Percentiles rank a stretch among this genome's conserved stretches.
phyloP scores from a whole-genome alignment of 2,888 invertebrate genomes.

The Apamea crenata region DNA sequence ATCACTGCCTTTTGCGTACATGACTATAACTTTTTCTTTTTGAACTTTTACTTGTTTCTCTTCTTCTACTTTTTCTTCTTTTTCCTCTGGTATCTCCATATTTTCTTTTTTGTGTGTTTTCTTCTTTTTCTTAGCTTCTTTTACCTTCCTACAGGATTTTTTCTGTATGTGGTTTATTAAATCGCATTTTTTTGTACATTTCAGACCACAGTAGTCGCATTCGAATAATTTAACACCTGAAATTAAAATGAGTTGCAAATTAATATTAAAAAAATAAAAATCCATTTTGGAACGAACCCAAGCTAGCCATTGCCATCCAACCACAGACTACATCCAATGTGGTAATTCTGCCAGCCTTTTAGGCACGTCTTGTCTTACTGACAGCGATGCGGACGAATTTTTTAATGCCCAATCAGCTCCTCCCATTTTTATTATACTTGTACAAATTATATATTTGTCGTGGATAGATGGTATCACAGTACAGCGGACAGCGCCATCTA shows the following conservation, averaged over 20 bases:
- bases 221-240: conserved; percentile 73
- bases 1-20: conserved; percentile 17
- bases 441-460: no score
- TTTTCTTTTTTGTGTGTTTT: conserved; percentile 1
- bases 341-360: neutral
- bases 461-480: no score
- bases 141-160: conserved; percentile 53
- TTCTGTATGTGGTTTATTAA: conserved; percentile 69
- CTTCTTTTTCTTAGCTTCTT: neutral
- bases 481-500: no score
- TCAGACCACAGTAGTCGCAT: conserved; percentile 74
- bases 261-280: neutral
- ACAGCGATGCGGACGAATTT: no score
- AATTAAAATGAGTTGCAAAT: conserved; percentile 44
- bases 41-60: neutral
- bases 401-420: neutral
- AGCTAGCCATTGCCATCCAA: neutral
- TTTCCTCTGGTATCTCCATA: neutral
- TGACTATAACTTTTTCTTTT: conserved; percentile 10
- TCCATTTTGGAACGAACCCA: neutral
- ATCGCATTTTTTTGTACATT: conserved; percentile 64
- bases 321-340: neutral
- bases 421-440: neutral
- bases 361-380: neutral
- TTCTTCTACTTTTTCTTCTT: neutral